These are phyloP conservation scores for Resseliella maxima DNA, from an alignment of 2,888 invertebrate genomes.

Conservation along the genomic window DNA sequence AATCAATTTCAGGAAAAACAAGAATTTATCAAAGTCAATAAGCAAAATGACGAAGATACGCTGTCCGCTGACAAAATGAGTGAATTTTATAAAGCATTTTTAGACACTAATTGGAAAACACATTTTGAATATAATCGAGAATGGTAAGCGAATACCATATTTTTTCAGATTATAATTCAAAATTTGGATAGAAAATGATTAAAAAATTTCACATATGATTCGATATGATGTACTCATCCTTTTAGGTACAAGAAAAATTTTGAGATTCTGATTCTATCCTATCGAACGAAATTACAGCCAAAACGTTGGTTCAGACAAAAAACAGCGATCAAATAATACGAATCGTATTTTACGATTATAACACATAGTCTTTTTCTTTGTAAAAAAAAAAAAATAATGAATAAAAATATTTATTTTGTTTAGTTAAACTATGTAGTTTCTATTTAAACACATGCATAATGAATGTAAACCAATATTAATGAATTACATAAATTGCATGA, in stretches of 20 bases:
- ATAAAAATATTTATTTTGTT: not conserved
- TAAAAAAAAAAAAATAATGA: too few species aligned
- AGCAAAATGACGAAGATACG: constrained; percentile 68
- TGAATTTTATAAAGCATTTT: constrained; percentile 85
- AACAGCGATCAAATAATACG: not conserved
- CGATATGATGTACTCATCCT: not conserved
- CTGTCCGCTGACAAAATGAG: constrained; percentile 87
- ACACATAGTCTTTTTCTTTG: too few species aligned
- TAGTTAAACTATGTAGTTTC: not conserved
- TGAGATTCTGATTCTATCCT: constrained; percentile 72
- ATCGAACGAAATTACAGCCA: constrained; percentile 71
- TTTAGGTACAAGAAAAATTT: constrained; percentile 71
- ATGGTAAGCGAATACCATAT: constrained; percentile 74
- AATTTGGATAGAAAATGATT: not conserved
- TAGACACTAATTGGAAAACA: constrained; percentile 82
- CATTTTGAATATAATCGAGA: constrained; percentile 83
- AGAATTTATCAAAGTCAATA: constrained; percentile 70
- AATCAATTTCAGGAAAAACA: constrained; percentile 70
- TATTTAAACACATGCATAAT: too few species aligned
- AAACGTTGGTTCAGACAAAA: constrained; percentile 12
- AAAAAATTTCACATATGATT: not conserved
- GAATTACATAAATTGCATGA: too few species aligned
- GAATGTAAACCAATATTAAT: too few species aligned
- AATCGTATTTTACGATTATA: not conserved
- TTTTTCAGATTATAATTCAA: not conserved